Evolutionary conservation across 1,140 invertebrate genomes (phyloP).

Genomic region (Drosophila miranda): DNA sequence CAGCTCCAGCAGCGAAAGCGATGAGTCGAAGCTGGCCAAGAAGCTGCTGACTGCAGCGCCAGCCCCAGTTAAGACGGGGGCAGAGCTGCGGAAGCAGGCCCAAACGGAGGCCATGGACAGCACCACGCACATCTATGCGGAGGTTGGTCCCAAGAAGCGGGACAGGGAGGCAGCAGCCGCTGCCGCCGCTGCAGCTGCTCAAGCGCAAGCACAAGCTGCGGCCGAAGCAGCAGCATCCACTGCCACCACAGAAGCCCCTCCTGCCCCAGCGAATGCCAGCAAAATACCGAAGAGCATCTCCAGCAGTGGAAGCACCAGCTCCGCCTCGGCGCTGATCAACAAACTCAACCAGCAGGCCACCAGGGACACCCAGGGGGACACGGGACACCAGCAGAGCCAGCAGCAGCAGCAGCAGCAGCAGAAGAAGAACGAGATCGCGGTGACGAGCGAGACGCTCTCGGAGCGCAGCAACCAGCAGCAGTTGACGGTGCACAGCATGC

Average conservation of each 20-base stretch:
- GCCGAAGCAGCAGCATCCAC: conserved; percentile 32
- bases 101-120: conserved; percentile 72
- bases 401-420: conserved; percentile 22
- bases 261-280: conserved; percentile 44
- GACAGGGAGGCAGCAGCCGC: conserved; percentile 67
- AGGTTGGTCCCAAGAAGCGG: conserved; percentile 76
- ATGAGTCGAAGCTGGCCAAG: conserved; percentile 80
- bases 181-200: conserved; percentile 51
- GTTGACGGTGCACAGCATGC: conserved; percentile 87
- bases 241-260: conserved; percentile 17
- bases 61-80: conserved; percentile 37
- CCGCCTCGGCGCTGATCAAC: conserved; percentile 63
- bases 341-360: conserved; percentile 62
- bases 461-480: conserved; percentile 75
- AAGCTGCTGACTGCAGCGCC: conserved; percentile 57
- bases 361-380: conserved; percentile 22
- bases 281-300: conserved; percentile 79
- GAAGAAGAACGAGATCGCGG: conserved; percentile 70
- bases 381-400: conserved; percentile 11
- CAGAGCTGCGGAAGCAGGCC: conserved; percentile 50
- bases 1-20: conserved; percentile 69
- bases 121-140: conserved; percentile 76
- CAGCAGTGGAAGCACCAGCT: conserved; percentile 63
- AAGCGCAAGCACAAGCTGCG: conserved; percentile 59
- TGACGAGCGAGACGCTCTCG: conserved; percentile 71